Base-by-base conservation (phyloP, 1,140 invertebrate genomes). In the Drosophila prosaltans region DNA sequence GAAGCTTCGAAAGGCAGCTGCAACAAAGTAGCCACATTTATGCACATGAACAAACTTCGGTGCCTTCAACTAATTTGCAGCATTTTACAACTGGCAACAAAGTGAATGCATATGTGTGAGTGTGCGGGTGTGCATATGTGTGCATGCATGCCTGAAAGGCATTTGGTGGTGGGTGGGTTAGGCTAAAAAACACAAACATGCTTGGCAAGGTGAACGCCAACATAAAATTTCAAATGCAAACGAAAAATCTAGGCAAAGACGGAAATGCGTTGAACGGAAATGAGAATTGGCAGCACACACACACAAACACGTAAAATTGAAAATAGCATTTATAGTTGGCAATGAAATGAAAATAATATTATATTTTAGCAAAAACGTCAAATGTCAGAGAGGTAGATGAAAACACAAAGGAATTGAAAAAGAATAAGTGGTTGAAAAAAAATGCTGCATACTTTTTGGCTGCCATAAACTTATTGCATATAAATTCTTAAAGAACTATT, bases 61-160 rank as follows among this genome's bases (percentile, higher is more conserved):
- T 0, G 21, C 63, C 32, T 21, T 0, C 59, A 80, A 69, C 83
- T 89, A 88, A 88, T 88, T 83, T 88, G 40, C 80, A 74, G 45
- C 72, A 64, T 79, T 65, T 65, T 59, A 64, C 63, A 71, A 70
- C 26, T 48, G 10, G 74, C 83, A 83, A 88, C 83, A 88, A 80
- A 69, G 84, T 77, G 2, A 32, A 41, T 26, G 10, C n/a, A 63
- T n/a, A 24, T 58, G 43, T 41, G 39, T 59, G 69, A 3, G 32
- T 6, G 32, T 36, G 32, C 1, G 32, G 1, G 1, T 36, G 32
- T 36, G 3, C 32, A 36, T 36, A 7, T 36, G 6, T 36, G 28
- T 30, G 4, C 4, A 4, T 30, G 28, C 28, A 30, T 30, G 28
- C 4, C 4, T 16, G 16, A 16, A 30, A 4, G 2, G 4, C 2